phyloP scores from a whole-genome alignment of 2,888 invertebrate species.

The Polydrusus cervinus region DNA sequence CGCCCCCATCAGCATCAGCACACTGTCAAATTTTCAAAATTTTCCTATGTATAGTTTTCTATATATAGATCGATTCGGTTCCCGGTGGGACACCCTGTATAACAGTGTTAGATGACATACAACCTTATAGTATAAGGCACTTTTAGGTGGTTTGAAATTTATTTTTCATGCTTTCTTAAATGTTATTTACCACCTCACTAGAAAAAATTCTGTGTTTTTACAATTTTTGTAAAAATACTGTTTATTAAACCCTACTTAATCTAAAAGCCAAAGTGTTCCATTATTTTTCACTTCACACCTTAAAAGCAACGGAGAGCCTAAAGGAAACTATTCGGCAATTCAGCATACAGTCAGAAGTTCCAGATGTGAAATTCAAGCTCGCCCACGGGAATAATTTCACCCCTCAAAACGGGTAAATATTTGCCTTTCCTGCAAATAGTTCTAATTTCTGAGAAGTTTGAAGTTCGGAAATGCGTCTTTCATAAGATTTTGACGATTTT shows the following conservation, averaged over 20 bases:
- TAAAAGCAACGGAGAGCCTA: constrained; percentile 11
- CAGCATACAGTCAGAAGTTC: constrained; percentile 11
- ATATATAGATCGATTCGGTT: too few relatives aligned
- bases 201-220: not conserved
- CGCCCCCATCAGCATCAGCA: too few relatives aligned
- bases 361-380: constrained; percentile 27
- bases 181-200: too few relatives aligned
- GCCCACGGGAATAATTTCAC: not conserved
- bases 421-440: constrained; percentile 29
- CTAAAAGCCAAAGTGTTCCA: not conserved
- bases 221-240: too few relatives aligned
- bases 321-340: constrained; percentile 21
- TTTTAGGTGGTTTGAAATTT: too few relatives aligned
- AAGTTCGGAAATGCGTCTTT: constrained; percentile 8
- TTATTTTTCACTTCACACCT: not conserved
- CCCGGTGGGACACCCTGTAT: too few relatives aligned
- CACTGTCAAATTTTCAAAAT: too few relatives aligned
- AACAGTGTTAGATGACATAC: too few relatives aligned
- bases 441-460: constrained; percentile 24
- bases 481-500: constrained; percentile 21
- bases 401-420: constrained; percentile 34
- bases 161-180: too few relatives aligned
- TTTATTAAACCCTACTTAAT: too few relatives aligned
- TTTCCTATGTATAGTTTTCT: too few relatives aligned
- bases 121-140: too few relatives aligned